phyloP scores from a whole-genome alignment of 2,113 vertebrate species.

The Oceanodroma tethys region DNA sequence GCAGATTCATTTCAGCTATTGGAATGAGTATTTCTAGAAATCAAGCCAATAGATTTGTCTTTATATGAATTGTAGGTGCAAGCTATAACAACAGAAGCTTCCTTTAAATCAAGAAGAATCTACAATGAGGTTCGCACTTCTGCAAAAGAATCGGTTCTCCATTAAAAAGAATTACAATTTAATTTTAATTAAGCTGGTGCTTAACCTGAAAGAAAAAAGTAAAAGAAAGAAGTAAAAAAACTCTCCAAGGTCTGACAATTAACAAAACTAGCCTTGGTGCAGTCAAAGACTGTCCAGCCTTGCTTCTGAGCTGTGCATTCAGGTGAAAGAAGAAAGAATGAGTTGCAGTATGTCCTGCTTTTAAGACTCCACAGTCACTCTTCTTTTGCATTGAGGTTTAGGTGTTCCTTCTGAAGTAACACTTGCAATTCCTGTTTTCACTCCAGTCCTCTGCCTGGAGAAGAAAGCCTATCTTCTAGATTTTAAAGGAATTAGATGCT shows the following conservation, averaged over 20 bases:
- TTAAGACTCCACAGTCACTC: neutral
- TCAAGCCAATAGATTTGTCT: neutral
- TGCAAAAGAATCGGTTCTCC: neutral
- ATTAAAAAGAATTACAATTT: neutral
- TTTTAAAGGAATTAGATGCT: neutral
- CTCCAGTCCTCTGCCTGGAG: neutral
- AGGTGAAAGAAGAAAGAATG: neutral
- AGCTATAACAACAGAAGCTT: neutral
- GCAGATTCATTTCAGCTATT: neutral
- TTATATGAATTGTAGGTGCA: neutral
- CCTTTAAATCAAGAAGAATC: neutral
- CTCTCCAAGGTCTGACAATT: neutral
- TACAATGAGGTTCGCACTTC: neutral
- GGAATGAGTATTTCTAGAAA: neutral
- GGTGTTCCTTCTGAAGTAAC: neutral
- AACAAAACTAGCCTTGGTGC: neutral
- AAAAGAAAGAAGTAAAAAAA: no score
- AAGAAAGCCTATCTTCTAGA: neutral
- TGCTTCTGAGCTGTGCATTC: neutral
- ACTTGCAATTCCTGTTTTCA: neutral
- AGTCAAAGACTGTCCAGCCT: neutral
- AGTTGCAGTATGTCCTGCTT: neutral
- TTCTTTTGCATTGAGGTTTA: neutral
- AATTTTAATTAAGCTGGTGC: neutral
- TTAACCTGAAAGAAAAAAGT: neutral